phyloP scores from a whole-genome alignment of 2,113 vertebrate genomes.

The Paracanthobrama guichenoti region DNA sequence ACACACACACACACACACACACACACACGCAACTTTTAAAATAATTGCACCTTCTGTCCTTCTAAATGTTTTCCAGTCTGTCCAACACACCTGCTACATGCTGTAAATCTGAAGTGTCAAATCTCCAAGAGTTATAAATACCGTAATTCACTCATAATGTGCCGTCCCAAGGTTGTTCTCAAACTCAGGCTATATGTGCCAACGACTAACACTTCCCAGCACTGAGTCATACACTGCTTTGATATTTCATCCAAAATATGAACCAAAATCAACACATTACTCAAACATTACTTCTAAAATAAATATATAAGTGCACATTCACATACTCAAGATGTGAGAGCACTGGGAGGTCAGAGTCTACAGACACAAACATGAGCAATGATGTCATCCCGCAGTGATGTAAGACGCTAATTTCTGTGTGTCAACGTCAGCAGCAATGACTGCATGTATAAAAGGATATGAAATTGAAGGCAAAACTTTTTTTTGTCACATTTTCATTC shows the following conservation, averaged over 20 bases:
- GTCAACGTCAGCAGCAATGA: not conserved
- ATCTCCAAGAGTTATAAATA: not conserved
- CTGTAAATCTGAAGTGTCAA: slow-evolving; percentile 13
- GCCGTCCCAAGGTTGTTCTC: not conserved
- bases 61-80: slow-evolving; percentile 1
- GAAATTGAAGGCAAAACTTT: not conserved
- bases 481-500: not conserved
- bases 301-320: not conserved
- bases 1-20: slow-evolving; percentile 25
- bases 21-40: not conserved
- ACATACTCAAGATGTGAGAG: slow-evolving; percentile 20
- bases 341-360: slow-evolving; percentile 4
- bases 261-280: not conserved
- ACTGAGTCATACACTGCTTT: slow-evolving; percentile 23
- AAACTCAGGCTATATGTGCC: not conserved
- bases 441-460: not conserved
- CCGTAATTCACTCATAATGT: slow-evolving; percentile 1
- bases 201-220: slow-evolving; percentile 13
- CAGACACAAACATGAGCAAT: not conserved
- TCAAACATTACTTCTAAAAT: not conserved
- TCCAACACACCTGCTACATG: slow-evolving; percentile 22
- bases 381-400: not conserved
- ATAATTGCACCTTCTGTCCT: not conserved
- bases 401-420: not conserved
- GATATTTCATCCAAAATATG: not conserved